Evolutionary conservation across 2,113 vertebrate genomes (phyloP), one percentile per base, ranked within the genome.

Genomic region (Bostrychus sinensis): DNA sequence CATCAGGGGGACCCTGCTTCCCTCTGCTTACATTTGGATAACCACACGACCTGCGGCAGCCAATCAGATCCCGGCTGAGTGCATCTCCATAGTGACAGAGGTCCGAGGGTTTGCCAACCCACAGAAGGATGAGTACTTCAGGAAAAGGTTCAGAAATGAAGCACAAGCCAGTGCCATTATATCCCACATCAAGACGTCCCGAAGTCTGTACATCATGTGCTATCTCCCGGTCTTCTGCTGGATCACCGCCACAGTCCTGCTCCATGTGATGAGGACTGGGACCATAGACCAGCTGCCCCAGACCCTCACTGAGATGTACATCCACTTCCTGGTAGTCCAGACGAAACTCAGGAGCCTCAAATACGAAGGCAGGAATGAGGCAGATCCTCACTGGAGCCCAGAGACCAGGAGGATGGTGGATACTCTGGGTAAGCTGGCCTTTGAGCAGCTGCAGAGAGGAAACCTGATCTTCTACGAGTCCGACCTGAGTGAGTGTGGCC

Each of bases 251-350:
- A 66, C 46, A 8, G 70, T 72, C n/a, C 62, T 79, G 70, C 65
- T 68, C 53, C 39, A 80, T 11, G 1, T 71, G 32, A 4, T 75
- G 53, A 75, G 19, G 7, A 56, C 8, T 25, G 61, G 12, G 22
- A 38, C 50, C 1, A 25, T 20, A n/a, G 30, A 16, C 16, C 46
- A 73, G 20, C 70, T 78, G 39, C 76, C 76, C 32, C 68, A 60
- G 36, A 78, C 70, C 36, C 65, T 78, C 55, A 78, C 76, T 4
- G 54, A 74, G 66, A 63, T 68, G 58, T 71, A 59, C 58, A 45
- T 77, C 57, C 51, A 66, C 48, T 64, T 58, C 45, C 60, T 72
- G 25, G 54, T 72, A 43, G 69, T 65, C 34, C 69, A 65, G 55
- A 23, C 16, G 8, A 73, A 73, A 46, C 12, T 56, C 46, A 61